phyloP scores from a whole-genome alignment of 2,888 invertebrate species.

The Ennomos fuscantarius region DNA sequence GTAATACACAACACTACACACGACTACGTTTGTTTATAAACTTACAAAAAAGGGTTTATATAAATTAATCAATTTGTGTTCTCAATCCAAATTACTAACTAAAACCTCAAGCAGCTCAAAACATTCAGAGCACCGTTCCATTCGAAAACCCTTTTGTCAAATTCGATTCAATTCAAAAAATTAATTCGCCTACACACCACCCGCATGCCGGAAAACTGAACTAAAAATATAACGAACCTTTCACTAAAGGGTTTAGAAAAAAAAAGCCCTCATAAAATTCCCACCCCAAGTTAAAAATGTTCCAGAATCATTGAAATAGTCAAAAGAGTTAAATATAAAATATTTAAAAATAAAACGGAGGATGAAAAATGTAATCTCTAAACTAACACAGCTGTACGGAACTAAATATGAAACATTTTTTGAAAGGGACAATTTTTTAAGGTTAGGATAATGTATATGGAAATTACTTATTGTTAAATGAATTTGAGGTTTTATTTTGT shows the following conservation, averaged over 20 bases:
- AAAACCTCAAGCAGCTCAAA: neutral
- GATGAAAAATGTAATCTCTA: conserved; percentile 75
- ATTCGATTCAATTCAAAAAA: conserved; percentile 57
- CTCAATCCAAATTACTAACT: too few species aligned
- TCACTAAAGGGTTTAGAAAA: conserved; percentile 49
- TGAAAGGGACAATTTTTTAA: conserved; percentile 17
- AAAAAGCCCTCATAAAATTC: conserved; percentile 67
- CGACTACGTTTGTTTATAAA: too few species aligned
- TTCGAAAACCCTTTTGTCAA: conserved; percentile 15
- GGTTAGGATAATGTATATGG: too few species aligned
- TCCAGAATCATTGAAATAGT: conserved; percentile 84
- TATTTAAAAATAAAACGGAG: conserved; percentile 83
- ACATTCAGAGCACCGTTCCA: neutral
- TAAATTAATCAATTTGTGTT: too few species aligned
- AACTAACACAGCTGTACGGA: conserved; percentile 80
- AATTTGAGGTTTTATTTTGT: too few species aligned
- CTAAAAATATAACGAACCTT: conserved; percentile 63
- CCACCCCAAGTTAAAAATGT: conserved; percentile 75
- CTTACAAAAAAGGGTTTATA: too few species aligned
- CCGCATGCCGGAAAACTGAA: conserved; percentile 60
- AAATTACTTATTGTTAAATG: too few species aligned
- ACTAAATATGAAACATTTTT: conserved; percentile 58
- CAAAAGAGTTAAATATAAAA: conserved; percentile 83
- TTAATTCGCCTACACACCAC: conserved; percentile 61
- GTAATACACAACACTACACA: too few species aligned